These are phyloP conservation scores for Sphaerolaimus hirsutus DNA, from an alignment of 2,888 invertebrate genomes.

Conservation along the genomic window DNA sequence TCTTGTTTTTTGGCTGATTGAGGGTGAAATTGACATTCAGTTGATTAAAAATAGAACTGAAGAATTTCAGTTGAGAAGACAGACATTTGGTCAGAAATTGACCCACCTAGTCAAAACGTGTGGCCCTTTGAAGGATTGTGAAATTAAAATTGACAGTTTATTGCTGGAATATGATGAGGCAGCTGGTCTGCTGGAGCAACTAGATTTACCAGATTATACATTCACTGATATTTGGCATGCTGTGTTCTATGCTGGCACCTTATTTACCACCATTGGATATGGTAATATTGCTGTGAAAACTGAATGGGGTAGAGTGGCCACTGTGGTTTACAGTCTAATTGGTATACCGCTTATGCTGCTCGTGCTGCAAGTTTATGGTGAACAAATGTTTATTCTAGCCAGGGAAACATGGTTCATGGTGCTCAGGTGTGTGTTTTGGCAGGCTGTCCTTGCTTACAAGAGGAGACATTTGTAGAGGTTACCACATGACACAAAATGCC, in stretches of 20 bases:
- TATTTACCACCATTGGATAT: conserved; percentile 41
- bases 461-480: no score
- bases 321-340: conserved; percentile 69
- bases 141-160: no score
- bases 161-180: neutral
- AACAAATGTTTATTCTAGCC: conserved; percentile 38
- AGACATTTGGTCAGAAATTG: neutral
- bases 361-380: conserved; percentile 74
- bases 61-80: neutral
- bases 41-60: neutral
- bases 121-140: no score
- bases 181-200: neutral
- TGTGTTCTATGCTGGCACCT: conserved; percentile 16
- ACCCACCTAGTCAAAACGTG: neutral
- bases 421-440: conserved; percentile 6
- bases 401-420: conserved; percentile 10
- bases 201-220: conserved; percentile 8
- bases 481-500: no score
- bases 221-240: conserved; percentile 20
- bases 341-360: conserved; percentile 85
- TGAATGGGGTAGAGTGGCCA: conserved; percentile 51
- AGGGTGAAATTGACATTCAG: conserved; percentile 3
- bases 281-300: conserved; percentile 80
- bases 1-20: conserved; percentile 7
- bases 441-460: no score